Conservation (phyloP, 2,113 vertebrate genomes). For the Bambusicola thoracicus region DNA sequence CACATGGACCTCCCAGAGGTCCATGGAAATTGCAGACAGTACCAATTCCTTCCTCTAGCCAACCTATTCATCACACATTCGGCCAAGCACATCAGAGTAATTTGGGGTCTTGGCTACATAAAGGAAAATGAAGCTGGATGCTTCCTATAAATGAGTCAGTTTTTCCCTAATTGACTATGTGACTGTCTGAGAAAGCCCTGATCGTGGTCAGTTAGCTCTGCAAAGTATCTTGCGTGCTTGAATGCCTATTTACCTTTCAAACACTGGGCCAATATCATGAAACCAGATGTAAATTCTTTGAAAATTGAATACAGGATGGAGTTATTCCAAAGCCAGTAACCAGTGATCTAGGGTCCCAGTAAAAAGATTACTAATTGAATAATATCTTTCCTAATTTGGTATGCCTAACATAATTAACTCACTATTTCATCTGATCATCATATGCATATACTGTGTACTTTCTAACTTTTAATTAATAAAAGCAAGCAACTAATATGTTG, state of each 20-base stretch:
- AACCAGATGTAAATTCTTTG: slow-evolving; percentile 30
- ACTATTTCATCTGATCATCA: background rate
- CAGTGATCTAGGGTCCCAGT: background rate
- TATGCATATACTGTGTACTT: background rate
- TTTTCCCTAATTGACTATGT: slow-evolving; percentile 6
- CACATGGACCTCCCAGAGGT: background rate
- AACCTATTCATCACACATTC: slow-evolving; percentile 27
- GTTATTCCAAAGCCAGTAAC: background rate
- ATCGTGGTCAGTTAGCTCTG: background rate
- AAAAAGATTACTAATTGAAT: background rate
- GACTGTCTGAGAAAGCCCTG: slow-evolving; percentile 15
- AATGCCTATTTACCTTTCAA: slow-evolving; percentile 41
- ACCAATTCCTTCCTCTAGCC: slow-evolving; percentile 23
- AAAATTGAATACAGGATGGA: background rate
- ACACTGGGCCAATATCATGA: background rate
- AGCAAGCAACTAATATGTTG: background rate
- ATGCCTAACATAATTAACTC: background rate
- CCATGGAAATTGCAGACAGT: background rate
- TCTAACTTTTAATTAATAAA: background rate
- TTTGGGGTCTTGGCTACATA: slow-evolving; percentile 36
- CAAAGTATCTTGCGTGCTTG: background rate
- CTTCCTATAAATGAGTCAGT: slow-evolving; percentile 12
- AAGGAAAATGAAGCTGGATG: slow-evolving; percentile 29
- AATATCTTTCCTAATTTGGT: background rate
- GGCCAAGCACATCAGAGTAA: slow-evolving; percentile 42